phyloP scores from a whole-genome alignment of 2,113 vertebrate genomes.

The Lepus americanus region DNA sequence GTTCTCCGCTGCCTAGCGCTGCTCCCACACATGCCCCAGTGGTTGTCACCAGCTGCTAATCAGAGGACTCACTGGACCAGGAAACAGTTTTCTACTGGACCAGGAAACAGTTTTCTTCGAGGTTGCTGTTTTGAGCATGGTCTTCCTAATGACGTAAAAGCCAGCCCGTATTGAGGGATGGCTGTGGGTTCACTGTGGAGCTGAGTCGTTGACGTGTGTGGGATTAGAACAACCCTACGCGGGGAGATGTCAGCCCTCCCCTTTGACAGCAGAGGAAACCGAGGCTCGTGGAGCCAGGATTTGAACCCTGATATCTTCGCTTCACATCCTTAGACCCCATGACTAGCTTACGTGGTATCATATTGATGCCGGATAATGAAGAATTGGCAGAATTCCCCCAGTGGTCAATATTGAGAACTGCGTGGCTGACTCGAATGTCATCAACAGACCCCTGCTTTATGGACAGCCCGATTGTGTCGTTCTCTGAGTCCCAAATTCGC shows the following conservation, averaged over 20 bases:
- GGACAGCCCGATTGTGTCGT: background rate
- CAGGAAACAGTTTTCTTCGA: background rate
- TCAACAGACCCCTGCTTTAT: background rate
- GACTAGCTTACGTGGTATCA: background rate
- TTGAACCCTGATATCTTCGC: background rate
- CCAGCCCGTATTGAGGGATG: fast-evolving
- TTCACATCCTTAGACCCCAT: background rate
- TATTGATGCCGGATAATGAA: background rate
- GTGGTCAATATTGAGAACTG: background rate
- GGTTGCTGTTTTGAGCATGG: background rate
- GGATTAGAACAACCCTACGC: background rate
- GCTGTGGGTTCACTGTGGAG: background rate
- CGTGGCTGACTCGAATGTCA: background rate
- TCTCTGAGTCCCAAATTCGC: background rate
- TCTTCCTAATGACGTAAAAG: background rate
- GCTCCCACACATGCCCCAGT: background rate
- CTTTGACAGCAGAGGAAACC: background rate
- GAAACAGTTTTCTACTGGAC: background rate
- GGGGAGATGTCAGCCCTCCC: too few relatives aligned
- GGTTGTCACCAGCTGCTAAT: background rate
- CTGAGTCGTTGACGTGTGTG: background rate
- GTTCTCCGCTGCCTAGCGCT: background rate
- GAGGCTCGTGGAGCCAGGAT: background rate
- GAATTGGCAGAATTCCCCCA: background rate
- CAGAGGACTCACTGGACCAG: background rate